A percentile compares a stretch with the other conserved stretches of the same genome.
Conservation (phyloP, 2,888 invertebrate species). For the Euclidia mi region DNA sequence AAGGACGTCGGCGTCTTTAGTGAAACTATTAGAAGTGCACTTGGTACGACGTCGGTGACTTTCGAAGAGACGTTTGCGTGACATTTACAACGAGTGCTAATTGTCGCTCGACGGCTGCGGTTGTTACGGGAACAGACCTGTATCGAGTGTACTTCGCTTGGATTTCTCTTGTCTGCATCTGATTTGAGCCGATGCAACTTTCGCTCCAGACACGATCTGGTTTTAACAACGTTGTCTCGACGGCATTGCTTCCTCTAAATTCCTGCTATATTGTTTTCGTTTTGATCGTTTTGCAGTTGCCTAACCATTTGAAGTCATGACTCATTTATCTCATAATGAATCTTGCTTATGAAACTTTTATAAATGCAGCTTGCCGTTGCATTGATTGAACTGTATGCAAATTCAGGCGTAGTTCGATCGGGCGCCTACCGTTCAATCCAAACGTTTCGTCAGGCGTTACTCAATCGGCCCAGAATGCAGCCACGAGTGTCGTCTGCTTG, state of each 20-base stretch:
- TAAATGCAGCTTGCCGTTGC: neutral
- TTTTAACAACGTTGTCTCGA: slow-evolving; percentile 66
- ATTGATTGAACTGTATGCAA: slow-evolving; percentile 7
- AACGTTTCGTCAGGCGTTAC: slow-evolving; percentile 69
- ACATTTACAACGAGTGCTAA: slow-evolving; percentile 82
- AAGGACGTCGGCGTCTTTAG: slow-evolving; percentile 39
- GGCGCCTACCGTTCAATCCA: slow-evolving; percentile 40
- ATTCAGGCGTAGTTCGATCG: slow-evolving; percentile 49
- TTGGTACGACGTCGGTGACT: slow-evolving; percentile 29
- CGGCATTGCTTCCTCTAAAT: slow-evolving; percentile 53
- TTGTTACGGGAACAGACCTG: slow-evolving; percentile 72
- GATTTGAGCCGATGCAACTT: slow-evolving; percentile 82
- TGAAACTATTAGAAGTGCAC: slow-evolving; percentile 45
- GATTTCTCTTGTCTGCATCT: slow-evolving; percentile 80
- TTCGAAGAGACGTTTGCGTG: slow-evolving; percentile 72
- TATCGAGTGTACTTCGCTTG: slow-evolving; percentile 74
- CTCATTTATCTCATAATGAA: neutral
- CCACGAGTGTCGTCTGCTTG: slow-evolving; percentile 69
- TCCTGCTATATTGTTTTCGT: slow-evolving; percentile 40
- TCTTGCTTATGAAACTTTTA: neutral
- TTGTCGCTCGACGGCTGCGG: slow-evolving; percentile 72
- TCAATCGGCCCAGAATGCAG: slow-evolving; percentile 80
- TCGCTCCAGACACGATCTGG: slow-evolving; percentile 82
- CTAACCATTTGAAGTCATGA: slow-evolving; percentile 6
- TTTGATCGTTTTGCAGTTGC: slow-evolving; percentile 11